Evolutionary conservation across 2,113 vertebrate genomes (phyloP), one percentile per base, ranked within the genome.

Genomic region (Ardeotis arabs): DNA sequence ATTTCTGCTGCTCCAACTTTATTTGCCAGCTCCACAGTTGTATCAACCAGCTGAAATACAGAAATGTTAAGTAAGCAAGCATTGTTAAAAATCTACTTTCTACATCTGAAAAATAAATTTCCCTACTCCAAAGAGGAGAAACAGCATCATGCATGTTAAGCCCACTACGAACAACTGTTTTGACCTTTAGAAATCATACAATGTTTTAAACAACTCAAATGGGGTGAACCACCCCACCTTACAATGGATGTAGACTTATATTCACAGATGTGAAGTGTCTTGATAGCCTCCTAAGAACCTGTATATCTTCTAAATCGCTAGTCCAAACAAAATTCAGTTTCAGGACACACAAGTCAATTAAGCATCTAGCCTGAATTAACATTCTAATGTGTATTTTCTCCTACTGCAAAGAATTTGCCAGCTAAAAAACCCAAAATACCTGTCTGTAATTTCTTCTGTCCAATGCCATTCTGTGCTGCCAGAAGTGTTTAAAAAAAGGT

Each of bases 1-100:
- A 99, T 99, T 98, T 99, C 99, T 62, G 99, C 99, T 22, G 99
- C 99, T 75, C 99, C 99, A 55, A 99, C 99, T 98, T 99, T 99
- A 97, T 99, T 99, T 93, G 99, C 99, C 98, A 99, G 96, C 91
- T 99, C 99, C 96, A 99, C 99, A 10, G 99, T 99, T 33, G 99
- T 99, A 96, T 99, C 99, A 93, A 99, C 99, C 98, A 99, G 96
- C 99, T 99, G 94, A 41, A 96, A 90, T 0, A 69, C 1, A 95
- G 22, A 81, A 74, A 25, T 6, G 17, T 41, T 47, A 78, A 31
- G 44, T 67, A 21, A 81, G 28, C 7, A 90, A 81, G 4, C 12
- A 14, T 13, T 18, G 35, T 31, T 67, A 49, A 75, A 75, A 62
- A 74, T 27, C 33, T 23, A 29, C 55, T 63, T 58, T 31, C 22